Evolutionary conservation across 2,797 vertebrate genomes (phyloP).

Genomic region (Ctenochaetus hawaiiensis): DNA sequence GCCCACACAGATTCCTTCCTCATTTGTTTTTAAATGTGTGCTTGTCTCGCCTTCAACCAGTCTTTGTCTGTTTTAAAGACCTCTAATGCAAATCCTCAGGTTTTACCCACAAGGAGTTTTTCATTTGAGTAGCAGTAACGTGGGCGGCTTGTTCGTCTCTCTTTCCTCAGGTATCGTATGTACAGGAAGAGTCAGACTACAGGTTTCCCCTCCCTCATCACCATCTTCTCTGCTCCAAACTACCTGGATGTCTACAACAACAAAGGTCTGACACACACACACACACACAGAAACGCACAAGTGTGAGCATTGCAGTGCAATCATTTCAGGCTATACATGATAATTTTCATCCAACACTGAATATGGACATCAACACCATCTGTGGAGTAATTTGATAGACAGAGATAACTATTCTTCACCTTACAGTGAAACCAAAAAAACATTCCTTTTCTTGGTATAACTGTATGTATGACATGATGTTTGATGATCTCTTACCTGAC

Average conservation of each 20-base stretch:
- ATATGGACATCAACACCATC: not conserved
- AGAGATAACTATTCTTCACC: not conserved
- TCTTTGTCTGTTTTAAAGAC: slow-evolving; percentile 45
- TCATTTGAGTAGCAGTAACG: slow-evolving; percentile 29
- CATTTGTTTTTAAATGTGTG: slow-evolving; percentile 43
- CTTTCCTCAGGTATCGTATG: slow-evolving; percentile 92
- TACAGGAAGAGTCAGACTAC: slow-evolving; percentile 99
- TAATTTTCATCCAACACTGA: not conserved
- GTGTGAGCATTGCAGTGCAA: not conserved
- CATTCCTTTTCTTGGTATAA: not conserved
- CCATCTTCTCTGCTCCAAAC: slow-evolving; percentile 99
- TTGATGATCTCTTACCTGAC: not conserved
- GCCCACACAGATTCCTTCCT: slow-evolving; percentile 27
- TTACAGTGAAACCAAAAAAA: not conserved
- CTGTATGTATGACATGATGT: not conserved
- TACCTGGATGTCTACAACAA: slow-evolving; percentile 99
- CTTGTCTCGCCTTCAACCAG: slow-evolving; percentile 34
- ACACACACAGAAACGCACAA: not conserved
- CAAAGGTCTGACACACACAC: slow-evolving; percentile 89
- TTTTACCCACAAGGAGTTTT: slow-evolving; percentile 14
- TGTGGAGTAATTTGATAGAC: not conserved
- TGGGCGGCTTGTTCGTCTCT: slow-evolving; percentile 57
- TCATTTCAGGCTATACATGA: slow-evolving; percentile 2
- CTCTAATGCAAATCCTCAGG: slow-evolving; percentile 30
- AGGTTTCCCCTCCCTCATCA: slow-evolving; percentile 98